Base-by-base conservation (phyloP, 2,797 vertebrate species). In the Sebastes kiyomatsui region DNA sequence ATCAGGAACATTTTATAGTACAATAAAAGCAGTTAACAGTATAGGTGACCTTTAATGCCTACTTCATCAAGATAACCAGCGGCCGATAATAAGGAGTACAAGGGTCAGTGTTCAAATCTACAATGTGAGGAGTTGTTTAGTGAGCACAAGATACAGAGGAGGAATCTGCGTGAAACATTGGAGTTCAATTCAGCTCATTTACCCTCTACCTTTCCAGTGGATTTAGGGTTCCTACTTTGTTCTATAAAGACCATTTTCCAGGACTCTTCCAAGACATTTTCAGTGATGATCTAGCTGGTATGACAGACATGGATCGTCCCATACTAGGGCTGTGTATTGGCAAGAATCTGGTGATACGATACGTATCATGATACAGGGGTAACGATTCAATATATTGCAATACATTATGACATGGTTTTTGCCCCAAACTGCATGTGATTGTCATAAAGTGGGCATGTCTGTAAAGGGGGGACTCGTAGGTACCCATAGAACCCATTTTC, bases 21-120 rank as follows among this genome's bases (percentile, higher is more conserved):
- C 14, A 42, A 65, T 42, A 65, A 25, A 6, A 64, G 42, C n/a
- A 23, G 72, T 52, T 38, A 81, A 52, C 28, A 25, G 23, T 3
- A 1, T 3, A 1, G 20, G 67, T 56, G 65, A 72, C 69, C 79
- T 80, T 82, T 67, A 23, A 59, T 49, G 58, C 60, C 49, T 27
- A 25, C 72, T 46, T 64, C 13, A 56, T 46, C 6, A 3, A 70
- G 64, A 62, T 72, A 25, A 70, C 23, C 58, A 54, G 33, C 25
- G 0, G 68, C 55, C 0, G 7, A 70, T 70, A 54, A 67, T 7
- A 10, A 66, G 11, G 14, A 76, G 68, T 3, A 1, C 61, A 58
- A 54, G 6, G 66, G 75, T 75, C 79, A 33, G 16, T 7, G 30
- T 58, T 56, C 27, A 38, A 1, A 54, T 4, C 22, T 27, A 14